Evolutionary conservation across 2,113 vertebrate genomes (phyloP).

Genomic region (Felis chaus): DNA sequence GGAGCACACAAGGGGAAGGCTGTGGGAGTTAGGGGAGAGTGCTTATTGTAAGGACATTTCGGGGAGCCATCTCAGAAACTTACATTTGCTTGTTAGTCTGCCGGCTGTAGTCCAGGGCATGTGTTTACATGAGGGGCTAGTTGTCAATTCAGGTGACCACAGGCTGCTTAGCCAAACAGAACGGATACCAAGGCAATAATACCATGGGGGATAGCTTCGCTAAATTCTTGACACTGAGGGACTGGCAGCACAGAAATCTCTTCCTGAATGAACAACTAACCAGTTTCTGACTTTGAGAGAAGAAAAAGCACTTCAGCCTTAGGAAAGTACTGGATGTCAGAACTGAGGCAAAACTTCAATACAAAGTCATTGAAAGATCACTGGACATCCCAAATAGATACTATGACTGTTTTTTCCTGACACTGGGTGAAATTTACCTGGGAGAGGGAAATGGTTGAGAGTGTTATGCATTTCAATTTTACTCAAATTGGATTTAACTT

Average conservation of each 20-base stretch:
- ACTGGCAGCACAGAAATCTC: neutral
- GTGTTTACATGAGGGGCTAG: neutral
- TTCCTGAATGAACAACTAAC: neutral
- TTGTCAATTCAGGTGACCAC: neutral
- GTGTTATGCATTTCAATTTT: neutral
- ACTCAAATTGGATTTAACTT: conserved; percentile 41
- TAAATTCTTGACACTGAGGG: neutral
- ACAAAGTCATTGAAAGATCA: neutral
- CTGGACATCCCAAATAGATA: neutral
- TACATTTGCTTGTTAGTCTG: neutral
- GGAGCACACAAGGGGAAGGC: neutral
- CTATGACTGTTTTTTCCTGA: neutral
- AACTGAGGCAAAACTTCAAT: neutral
- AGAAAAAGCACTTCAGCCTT: neutral
- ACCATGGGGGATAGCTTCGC: neutral
- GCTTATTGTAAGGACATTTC: neutral
- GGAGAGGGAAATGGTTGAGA: neutral
- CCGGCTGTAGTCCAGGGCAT: neutral
- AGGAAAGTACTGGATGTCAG: neutral
- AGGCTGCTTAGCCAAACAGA: neutral
- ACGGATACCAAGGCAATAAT: neutral
- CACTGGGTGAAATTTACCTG: neutral
- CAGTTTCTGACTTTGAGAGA: neutral
- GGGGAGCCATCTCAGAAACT: neutral
- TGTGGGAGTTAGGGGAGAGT: neutral